Evolutionary conservation across 1,140 invertebrate genomes (phyloP), one percentile per base, ranked within the genome.

Genomic region (Cheumatopsyche charites): DNA sequence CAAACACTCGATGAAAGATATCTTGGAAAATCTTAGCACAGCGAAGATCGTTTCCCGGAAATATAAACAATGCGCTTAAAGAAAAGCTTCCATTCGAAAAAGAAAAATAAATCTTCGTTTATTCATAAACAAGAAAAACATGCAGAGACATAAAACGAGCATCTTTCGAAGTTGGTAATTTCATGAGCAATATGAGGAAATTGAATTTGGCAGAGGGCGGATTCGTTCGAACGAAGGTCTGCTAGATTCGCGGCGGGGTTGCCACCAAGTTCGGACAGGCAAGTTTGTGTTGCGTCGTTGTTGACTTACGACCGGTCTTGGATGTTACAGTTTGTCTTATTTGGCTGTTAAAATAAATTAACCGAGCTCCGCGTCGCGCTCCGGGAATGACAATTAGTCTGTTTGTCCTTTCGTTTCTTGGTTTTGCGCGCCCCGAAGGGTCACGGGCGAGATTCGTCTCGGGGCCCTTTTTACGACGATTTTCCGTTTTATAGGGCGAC

Each of bases 271-370:
- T 43, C 36, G 62, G 26, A 63, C 62, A 63, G 43, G 25, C 66
- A 55, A 68, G 47, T 71, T 52, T 63, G 42, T 42, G 70, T 26
- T 58, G 25, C 19, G 58, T 63, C 49, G 19, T 67, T 72, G 65
- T 72, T 68, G 65, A 72, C 71, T 72, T 68, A 43, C 36, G 41
- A 45, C 65, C 65, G 47, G 29, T 67, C 63, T 67, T 62, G 43
- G 52, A 67, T 72, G 71, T 72, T 72, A 67, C 71, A 72, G 65
- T 72, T 72, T 72, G 71, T 72, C 71, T 72, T 72, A 67, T 72
- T 72, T 62, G 65, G 71, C 71, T 68, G 71, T 72, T 72, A 72
- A 72, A 72, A 72, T 72, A 72, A 72, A 72, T 72, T 72, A 72
- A 47, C 41, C 71, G 62, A 72, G 71, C 55, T 72, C 47, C 25